Evolutionary conservation across 1,140 invertebrate species (phyloP), one percentile per base, ranked within the genome.

Genomic region (Macrotrachela quadricornifera): DNA sequence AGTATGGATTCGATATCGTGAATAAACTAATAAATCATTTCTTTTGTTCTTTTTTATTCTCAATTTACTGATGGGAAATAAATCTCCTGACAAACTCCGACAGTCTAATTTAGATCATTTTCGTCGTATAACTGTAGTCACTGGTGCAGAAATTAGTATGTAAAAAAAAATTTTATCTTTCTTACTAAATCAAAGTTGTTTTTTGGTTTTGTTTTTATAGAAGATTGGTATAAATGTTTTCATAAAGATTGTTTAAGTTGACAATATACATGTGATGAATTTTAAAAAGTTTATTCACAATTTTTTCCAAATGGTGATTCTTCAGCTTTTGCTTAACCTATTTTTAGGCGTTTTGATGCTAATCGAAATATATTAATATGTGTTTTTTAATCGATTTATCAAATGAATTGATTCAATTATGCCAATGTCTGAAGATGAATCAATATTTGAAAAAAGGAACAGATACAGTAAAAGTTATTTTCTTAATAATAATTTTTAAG

Each of bases 381-480:
- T 17, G 4, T 48, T 48, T 48, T 4, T 13, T 70, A 95, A 88
- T 88, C 88, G 55, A 96, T 96, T 61, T 95, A 96, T 74, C 94
- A 94, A 75, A 95, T 96, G 90, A 87, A n/a, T 95, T 15, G 90
- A 88, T 10, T 86, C 85, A 1, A 87, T 94, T 12, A 95, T 94
- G 87, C 92, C 94, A 72, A 94, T 95, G 87, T 87, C 88, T 0
- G 90, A 95, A 66, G 88, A 95, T 67, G 90, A 95, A 64, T 90
- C 87, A 40, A 95, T 90, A 16, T 90, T 90, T 2, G 90, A 95
- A 68, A 95, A 94, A 70, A 74, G 90, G 62, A n/a, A 95, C 90
- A 47, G 90, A 95, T 30, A 30, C 3, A 30, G 21, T 69, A 95
- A 95, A 74, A 95, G 95, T 65, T 96, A 95, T 73, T 79, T 85